These are phyloP conservation scores for Acropora tenuis DNA, from an alignment of 64 coral and sea anemone genomes.

Conservation along the genomic window DNA sequence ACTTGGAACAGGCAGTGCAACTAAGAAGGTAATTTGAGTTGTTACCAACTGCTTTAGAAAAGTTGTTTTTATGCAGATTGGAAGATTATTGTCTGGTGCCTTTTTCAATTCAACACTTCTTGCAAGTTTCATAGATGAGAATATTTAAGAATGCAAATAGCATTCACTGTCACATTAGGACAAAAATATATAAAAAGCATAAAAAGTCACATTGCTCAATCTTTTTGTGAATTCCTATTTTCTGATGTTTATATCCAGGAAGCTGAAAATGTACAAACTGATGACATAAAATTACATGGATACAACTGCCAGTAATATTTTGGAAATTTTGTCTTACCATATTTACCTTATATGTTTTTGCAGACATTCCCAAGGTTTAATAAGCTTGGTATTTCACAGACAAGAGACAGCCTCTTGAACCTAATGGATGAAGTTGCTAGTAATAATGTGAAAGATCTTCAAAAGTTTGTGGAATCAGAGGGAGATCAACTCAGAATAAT, in stretches of 20 bases:
- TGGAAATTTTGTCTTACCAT: neutral
- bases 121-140: too few species aligned
- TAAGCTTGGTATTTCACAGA: conserved; percentile 45
- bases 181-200: too few species aligned
- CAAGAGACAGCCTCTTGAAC: conserved; percentile 52
- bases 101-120: too few species aligned
- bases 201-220: too few species aligned
- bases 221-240: too few species aligned
- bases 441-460: conserved; percentile 9
- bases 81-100: too few species aligned
- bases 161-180: too few species aligned
- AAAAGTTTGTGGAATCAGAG: conserved; percentile 2
- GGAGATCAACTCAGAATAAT: conserved; percentile 11
- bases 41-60: neutral
- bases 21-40: conserved; percentile 42
- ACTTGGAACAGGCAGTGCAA: conserved; percentile 61
- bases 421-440: conserved; percentile 45
- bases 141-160: too few species aligned
- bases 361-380: conserved; percentile 50
- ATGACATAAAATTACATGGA: neutral
- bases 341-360: neutral
- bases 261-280: neutral
- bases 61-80: neutral
- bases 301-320: neutral
- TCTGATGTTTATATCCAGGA: neutral